Evolutionary conservation across 1,140 invertebrate genomes (phyloP), one percentile per base, ranked within the genome.

Genomic region (Drosophila pruinosa): DNA sequence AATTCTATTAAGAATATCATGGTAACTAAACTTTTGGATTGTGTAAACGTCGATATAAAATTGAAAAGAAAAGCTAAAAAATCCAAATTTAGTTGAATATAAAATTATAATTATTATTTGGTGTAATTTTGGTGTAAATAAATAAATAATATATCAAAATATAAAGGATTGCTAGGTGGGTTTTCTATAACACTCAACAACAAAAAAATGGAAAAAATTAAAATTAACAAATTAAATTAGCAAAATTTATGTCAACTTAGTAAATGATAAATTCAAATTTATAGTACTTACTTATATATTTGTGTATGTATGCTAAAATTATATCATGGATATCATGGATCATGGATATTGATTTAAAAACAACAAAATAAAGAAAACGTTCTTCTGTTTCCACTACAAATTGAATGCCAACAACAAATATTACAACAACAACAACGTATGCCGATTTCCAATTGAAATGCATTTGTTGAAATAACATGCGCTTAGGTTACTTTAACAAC

Each of bases 231-330:
- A 86, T 80, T 70, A 81, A 80, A 81, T 85, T 85, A 85, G 81
- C 77, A 77, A 85, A 85, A 85, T 85, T 85, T 85, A 86, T 85
- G 81, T 86, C 81, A 86, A 85, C 82, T 83, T 85, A 85, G 81
- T 86, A 86, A 85, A 85, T 85, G 81, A 71, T 85, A 85, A 85
- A 85, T 85, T 85, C 58, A 85, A 85, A 85, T 85, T 86, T 85
- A 86, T 86, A 77, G 73, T 74, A 76, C 71, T 71, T 79, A 80
- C 67, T 67, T 79, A 76, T 82, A 61, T 85, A 76, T 79, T 73
- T 85, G 70, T 79, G 80, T 62, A 72, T 50, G 69, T 67, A 72
- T 74, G 78, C 73, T 82, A 74, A 82, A 78, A 71, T 82, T 74
- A 65, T 67, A 78, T 83, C 14, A 48, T 28, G 45, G 45, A 71